phyloP scores from a whole-genome alignment of 2,113 vertebrate genomes.

The Saguinus imperator region DNA sequence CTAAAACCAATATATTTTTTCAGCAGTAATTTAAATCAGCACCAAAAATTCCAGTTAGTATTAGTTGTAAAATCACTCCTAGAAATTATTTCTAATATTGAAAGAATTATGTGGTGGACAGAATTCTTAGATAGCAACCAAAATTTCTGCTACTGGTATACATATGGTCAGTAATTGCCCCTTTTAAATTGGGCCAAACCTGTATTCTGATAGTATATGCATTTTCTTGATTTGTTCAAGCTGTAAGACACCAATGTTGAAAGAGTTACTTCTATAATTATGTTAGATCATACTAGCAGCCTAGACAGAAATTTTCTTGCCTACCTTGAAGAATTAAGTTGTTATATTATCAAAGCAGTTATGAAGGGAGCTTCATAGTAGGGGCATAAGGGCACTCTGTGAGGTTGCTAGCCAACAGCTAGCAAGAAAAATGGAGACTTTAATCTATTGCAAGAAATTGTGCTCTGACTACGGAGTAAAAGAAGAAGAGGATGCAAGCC shows the following conservation, averaged over 20 bases:
- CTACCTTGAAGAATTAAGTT: neutral
- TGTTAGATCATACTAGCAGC: neutral
- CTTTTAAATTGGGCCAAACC: neutral
- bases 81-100: neutral
- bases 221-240: neutral
- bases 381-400: neutral
- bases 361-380: neutral
- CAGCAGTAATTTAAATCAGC: neutral
- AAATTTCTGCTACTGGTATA: neutral
- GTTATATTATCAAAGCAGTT: neutral
- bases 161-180: accelerated
- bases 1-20: neutral
- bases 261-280: neutral
- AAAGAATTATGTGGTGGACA: neutral
- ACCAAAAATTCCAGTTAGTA: neutral
- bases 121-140: neutral
- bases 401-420: neutral
- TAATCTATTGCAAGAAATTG: neutral
- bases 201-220: neutral
- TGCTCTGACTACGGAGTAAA: neutral
- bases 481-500: neutral
- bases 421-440: neutral
- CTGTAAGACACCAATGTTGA: neutral
- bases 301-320: neutral
- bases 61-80: neutral